phyloP scores from a whole-genome alignment of 2,888 invertebrate genomes.

The Heliothis peltigera region DNA sequence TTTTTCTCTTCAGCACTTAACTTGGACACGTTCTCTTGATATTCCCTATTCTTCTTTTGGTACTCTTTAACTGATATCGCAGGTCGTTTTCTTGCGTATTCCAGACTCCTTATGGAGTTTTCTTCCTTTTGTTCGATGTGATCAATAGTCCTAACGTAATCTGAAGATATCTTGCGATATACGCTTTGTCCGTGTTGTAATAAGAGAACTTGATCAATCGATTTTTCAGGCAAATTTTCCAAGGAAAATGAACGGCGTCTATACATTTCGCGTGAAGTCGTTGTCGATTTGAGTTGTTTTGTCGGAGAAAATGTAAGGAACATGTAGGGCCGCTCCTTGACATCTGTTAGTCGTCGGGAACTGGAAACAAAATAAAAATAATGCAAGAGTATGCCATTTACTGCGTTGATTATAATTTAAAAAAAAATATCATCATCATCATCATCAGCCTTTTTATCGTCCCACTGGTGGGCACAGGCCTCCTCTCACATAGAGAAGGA shows the following conservation, averaged over 20 bases:
- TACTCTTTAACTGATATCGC: slow-evolving; percentile 75
- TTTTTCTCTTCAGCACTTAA: background rate
- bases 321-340: background rate
- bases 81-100: slow-evolving; percentile 77
- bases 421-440: too few relatives aligned
- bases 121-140: slow-evolving; percentile 68
- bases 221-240: slow-evolving; percentile 39
- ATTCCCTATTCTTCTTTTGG: slow-evolving; percentile 72
- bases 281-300: slow-evolving; percentile 47
- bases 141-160: slow-evolving; percentile 80
- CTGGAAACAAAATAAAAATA: background rate
- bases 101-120: slow-evolving; percentile 75
- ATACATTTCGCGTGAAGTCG: slow-evolving; percentile 58
- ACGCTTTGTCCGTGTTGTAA: slow-evolving; percentile 76
- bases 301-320: slow-evolving; percentile 66
- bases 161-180: slow-evolving; percentile 79
- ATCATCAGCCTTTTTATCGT: too few relatives aligned
- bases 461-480: too few relatives aligned
- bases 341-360: background rate
- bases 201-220: slow-evolving; percentile 72
- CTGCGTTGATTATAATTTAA: too few relatives aligned
- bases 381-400: too few relatives aligned
- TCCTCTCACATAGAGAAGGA: too few relatives aligned
- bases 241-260: slow-evolving; percentile 59
- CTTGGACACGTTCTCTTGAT: slow-evolving; percentile 52